phyloP scores from a whole-genome alignment of 92 coral and sea anemone genomes.

The Actinostola sp. region DNA sequence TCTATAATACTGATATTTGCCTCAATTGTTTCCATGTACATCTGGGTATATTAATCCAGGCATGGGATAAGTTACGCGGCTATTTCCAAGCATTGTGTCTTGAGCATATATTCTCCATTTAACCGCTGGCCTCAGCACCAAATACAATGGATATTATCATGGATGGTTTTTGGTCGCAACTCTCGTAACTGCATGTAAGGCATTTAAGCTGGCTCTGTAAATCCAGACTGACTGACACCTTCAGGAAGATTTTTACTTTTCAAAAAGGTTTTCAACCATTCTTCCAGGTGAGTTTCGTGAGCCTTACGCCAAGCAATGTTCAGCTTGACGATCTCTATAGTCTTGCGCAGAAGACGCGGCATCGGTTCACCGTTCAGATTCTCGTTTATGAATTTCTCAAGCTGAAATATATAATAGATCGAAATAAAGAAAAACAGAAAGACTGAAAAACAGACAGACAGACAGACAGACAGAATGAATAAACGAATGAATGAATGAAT shows the following conservation, averaged over 20 bases:
- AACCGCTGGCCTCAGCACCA: no score
- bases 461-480: no score
- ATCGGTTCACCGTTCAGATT: constrained; percentile 27
- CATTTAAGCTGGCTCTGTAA: constrained; percentile 19
- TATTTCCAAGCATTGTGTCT: no score
- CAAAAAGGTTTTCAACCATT: constrained; percentile 63
- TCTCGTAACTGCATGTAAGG: no score
- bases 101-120: no score
- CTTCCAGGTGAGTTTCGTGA: constrained; percentile 63
- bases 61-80: no score
- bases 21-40: no score
- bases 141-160: no score
- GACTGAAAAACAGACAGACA: not conserved
- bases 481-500: no score
- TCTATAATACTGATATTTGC: no score
- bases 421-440: not conserved
- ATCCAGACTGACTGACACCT: not conserved
- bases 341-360: constrained; percentile 29
- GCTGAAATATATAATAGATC: constrained; percentile 28
- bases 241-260: constrained; percentile 25
- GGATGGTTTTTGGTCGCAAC: no score
- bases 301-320: constrained; percentile 80
- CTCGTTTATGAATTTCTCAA: constrained; percentile 27
- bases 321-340: constrained; percentile 44
- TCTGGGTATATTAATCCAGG: no score